Evolutionary conservation across 2,797 vertebrate species (phyloP), one percentile per base, ranked within the genome.

Genomic region (Bovichtus variegatus): DNA sequence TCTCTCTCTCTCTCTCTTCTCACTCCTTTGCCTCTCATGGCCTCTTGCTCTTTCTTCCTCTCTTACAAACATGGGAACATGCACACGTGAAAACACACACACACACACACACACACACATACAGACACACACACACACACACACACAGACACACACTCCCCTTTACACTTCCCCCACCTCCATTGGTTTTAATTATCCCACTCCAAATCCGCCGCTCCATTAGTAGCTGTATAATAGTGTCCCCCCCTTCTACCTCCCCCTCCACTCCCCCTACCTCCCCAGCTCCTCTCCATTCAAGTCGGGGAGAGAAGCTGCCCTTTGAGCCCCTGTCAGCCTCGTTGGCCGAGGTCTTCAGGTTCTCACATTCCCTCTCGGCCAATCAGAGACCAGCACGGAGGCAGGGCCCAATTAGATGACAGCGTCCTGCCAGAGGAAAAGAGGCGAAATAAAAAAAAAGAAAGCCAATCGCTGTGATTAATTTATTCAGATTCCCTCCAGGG

Each of bases 401-500:
- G 89, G 91, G 91, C 86, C 95, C 96, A 96, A 96, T 96, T 94
- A 96, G 92, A 94, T 76, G 50, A 64, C 89, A 64, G 84, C 68
- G 49, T 90, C 86, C 89, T 31, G 63, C 76, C 70, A 76, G 83
- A 78, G 84, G 78, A 71, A 11, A 55, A 61, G 47, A 63, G 76
- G 80, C 9, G 44, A 59, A 62, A 41, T 66, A 25, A 71, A 66
- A 69, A 73, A 50, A 59, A 55, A 60, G 53, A 93, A 93, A 96
- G 95, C 95, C 96, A 96, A 96, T 97, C 94, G 92, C 91, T 89
- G 93, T 95, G 95, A 96, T 97, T 97, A 96, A 96, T 97, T 96
- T 96, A 97, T 96, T 94, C 92, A 90, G 83, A 92, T 85, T 87
- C 87, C 90, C 89, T 82, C 83, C 31, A 69, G 89, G 91, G 83